These are phyloP conservation scores for Pseudolycoriella hygida DNA, from an alignment of 2,888 invertebrate genomes.

Conservation along the genomic window DNA sequence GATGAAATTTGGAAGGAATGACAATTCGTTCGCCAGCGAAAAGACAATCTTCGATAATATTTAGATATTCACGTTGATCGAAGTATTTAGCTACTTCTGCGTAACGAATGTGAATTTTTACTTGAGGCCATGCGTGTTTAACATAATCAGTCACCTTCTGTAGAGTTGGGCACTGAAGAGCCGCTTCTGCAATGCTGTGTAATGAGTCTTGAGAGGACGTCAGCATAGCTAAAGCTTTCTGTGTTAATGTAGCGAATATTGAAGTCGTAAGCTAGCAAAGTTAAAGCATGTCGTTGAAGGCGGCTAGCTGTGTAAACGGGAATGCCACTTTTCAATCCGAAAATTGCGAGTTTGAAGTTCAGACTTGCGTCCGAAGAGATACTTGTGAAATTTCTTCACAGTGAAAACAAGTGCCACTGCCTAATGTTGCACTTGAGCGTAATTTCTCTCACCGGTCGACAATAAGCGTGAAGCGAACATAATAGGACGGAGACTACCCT, in stretches of 20 bases:
- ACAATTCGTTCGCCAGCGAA: constrained; percentile 9
- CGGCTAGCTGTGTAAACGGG: not conserved
- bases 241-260: not conserved
- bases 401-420: constrained; percentile 18
- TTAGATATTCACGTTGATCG: no score
- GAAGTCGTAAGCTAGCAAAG: not conserved
- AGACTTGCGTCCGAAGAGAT: constrained; percentile 18
- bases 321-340: not conserved
- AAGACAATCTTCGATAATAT: constrained; percentile 13
- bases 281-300: not conserved
- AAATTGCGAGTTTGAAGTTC: constrained; percentile 18
- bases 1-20: constrained; percentile 6
- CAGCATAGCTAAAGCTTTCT: not conserved
- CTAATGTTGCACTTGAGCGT: constrained; percentile 16
- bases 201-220: not conserved
- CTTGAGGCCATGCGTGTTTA: not conserved
- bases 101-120: no score
- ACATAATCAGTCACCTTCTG: no score
- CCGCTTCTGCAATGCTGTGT: no score
- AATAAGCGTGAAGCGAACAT: constrained; percentile 4
- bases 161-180: no score
- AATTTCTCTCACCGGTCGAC: constrained; percentile 6
- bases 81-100: no score
- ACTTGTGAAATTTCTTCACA: constrained; percentile 17
- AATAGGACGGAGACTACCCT: constrained; percentile 4